Conservation (phyloP, 2,888 invertebrate species). For the Harpalus rubripes region DNA sequence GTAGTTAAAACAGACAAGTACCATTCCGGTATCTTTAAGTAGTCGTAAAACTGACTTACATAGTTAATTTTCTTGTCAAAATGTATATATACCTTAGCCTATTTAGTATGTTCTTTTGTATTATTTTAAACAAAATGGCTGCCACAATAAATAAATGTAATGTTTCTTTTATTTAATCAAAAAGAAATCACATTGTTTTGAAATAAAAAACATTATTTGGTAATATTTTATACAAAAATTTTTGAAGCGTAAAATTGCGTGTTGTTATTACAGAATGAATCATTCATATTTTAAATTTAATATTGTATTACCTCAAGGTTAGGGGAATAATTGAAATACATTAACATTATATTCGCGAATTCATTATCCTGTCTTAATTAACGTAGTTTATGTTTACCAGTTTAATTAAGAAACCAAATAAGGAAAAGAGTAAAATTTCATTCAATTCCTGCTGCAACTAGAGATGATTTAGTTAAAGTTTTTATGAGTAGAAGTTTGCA, state of each 20-base stretch:
- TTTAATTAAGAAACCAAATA: slow-evolving; percentile 7
- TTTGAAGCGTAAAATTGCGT: slow-evolving; percentile 23
- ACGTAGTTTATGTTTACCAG: slow-evolving; percentile 1
- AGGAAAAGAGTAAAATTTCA: slow-evolving; percentile 4
- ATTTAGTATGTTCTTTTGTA: too few species aligned
- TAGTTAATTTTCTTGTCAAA: slow-evolving; percentile 29
- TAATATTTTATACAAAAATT: slow-evolving; percentile 25
- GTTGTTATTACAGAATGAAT: not conserved
- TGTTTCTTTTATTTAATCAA: too few species aligned
- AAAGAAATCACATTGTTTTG: not conserved
- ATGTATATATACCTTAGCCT: not conserved
- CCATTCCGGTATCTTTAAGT: slow-evolving; percentile 45
- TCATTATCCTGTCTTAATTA: not conserved
- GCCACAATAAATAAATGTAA: not conserved
- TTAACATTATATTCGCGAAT: not conserved
- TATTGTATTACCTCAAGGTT: slow-evolving; percentile 10
- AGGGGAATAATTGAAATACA: not conserved
- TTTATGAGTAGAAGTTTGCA: slow-evolving; percentile 12
- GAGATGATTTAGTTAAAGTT: slow-evolving; percentile 17
- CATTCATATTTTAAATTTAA: slow-evolving; percentile 36
- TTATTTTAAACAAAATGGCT: not conserved
- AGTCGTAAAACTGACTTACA: slow-evolving; percentile 28
- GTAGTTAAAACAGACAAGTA: slow-evolving; percentile 40
- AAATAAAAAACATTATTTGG: not conserved
- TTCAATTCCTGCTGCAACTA: not conserved